Percentiles rank a stretch among this genome's conserved stretches.
These are phyloP conservation scores for Drosophila paranaensis DNA, from an alignment of 2,888 invertebrate species.

Conservation along the genomic window DNA sequence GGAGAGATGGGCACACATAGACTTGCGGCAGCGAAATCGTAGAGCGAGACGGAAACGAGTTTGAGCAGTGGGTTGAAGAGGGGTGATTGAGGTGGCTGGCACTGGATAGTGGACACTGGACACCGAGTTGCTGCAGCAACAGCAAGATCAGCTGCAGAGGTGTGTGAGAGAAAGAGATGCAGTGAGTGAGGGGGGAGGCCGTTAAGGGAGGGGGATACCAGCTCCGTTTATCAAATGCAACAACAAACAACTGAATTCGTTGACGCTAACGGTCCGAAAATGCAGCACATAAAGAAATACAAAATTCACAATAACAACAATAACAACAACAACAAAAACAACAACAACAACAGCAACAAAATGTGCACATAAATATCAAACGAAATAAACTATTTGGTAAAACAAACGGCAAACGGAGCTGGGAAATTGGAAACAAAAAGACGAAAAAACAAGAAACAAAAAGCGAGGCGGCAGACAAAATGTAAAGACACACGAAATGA, in stretches of 20 bases:
- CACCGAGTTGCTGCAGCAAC: conserved; percentile 30
- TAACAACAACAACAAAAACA: too few species aligned
- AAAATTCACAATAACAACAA: conserved; percentile 18
- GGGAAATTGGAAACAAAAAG: conserved; percentile 35
- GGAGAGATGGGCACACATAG: conserved; percentile 24
- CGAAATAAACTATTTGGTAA: conserved; percentile 53
- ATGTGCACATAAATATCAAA: conserved; percentile 46
- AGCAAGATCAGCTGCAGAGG: conserved; percentile 3
- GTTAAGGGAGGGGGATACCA: conserved; percentile 2
- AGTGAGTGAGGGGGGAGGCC: not conserved
- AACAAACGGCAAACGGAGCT: conserved; percentile 51
- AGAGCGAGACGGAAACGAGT: conserved; percentile 64
- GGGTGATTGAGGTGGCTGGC: conserved; percentile 18
- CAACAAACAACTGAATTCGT: conserved; percentile 64
- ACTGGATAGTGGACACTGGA: conserved; percentile 53
- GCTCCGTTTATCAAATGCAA: conserved; percentile 65
- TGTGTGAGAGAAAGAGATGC: not conserved
- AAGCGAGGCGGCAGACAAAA: conserved; percentile 2
- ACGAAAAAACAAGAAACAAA: conserved; percentile 17
- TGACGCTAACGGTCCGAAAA: conserved; percentile 73
- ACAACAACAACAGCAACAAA: conserved; percentile 36
- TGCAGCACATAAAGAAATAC: conserved; percentile 64
- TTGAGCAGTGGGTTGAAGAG: conserved; percentile 25
- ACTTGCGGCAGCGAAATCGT: conserved; percentile 60
- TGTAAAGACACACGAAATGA: conserved; percentile 15